Conservation (phyloP, 1,140 invertebrate genomes). For the Euwallacea similis region DNA sequence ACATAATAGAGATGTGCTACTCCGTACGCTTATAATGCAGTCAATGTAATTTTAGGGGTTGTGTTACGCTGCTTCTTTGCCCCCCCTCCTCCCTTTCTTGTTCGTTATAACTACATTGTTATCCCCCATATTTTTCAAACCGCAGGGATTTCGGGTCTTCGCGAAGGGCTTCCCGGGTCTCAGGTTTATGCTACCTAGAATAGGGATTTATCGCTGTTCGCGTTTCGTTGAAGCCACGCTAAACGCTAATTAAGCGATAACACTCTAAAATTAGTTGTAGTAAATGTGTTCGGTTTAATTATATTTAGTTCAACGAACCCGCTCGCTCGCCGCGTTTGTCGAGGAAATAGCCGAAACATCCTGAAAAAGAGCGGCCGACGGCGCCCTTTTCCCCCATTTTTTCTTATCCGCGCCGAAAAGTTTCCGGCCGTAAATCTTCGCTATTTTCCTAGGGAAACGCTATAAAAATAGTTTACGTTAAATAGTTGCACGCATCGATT, state of each 20-base stretch:
- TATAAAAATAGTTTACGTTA: constrained; percentile 16
- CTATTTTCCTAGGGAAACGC: constrained; percentile 4
- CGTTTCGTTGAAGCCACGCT: too few relatives aligned
- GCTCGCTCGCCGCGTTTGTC: background rate
- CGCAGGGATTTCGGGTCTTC: too few relatives aligned
- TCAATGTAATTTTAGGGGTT: too few relatives aligned
- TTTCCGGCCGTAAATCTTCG: constrained; percentile 21
- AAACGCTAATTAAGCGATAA: background rate
- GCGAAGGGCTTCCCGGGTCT: too few relatives aligned
- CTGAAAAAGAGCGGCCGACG: constrained; percentile 13
- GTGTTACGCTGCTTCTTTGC: too few relatives aligned
- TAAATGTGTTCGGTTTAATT: constrained; percentile 24
- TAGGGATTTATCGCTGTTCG: too few relatives aligned
- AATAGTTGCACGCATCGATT: background rate
- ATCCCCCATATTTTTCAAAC: too few relatives aligned
- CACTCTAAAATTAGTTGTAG: constrained; percentile 26
- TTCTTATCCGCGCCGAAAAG: background rate
- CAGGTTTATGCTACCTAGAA: too few relatives aligned
- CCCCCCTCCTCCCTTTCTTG: too few relatives aligned
- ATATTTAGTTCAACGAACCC: constrained; percentile 32
- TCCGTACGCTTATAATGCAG: too few relatives aligned
- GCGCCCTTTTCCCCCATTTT: constrained; percentile 25
- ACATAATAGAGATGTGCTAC: constrained; percentile 5
- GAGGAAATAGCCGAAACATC: constrained; percentile 14
- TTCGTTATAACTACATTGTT: too few relatives aligned